Percentiles rank a stretch among this genome's conserved stretches.
phyloP scores from a whole-genome alignment of 2,113 vertebrate genomes.

The Apteryx owenii region DNA sequence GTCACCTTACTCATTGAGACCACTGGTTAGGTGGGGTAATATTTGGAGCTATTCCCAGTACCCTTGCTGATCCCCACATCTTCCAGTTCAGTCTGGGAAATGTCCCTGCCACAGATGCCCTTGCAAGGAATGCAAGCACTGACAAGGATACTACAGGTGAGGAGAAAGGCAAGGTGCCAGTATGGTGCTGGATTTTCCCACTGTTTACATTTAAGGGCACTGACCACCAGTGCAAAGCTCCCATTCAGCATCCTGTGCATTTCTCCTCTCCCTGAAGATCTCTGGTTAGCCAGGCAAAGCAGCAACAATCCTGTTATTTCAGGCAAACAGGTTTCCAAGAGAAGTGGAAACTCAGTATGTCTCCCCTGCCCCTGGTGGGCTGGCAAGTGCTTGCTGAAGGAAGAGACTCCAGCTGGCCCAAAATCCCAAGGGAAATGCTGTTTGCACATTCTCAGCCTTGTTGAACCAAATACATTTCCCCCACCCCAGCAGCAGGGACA shows the following conservation, averaged over 20 bases:
- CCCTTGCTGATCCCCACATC: not conserved
- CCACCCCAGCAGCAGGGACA: not conserved
- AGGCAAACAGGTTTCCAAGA: constrained; percentile 22
- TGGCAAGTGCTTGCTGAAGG: constrained; percentile 30
- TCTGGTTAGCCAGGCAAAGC: not conserved
- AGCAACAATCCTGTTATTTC: not conserved
- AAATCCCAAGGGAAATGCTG: not conserved
- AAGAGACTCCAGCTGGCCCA: not conserved
- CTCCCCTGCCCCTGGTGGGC: not conserved
- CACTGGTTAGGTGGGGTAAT: not conserved
- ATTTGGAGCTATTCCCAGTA: not conserved
- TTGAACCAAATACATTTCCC: not conserved
- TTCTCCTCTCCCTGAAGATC: rapidly evolving
- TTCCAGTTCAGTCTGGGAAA: not conserved
- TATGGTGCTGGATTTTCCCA: not conserved
- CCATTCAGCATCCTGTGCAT: not conserved
- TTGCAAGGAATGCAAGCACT: not conserved
- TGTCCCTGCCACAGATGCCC: not conserved
- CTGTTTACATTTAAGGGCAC: not conserved
- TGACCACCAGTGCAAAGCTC: not conserved
- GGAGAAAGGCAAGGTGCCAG: not conserved
- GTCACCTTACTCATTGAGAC: not conserved
- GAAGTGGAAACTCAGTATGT: not conserved
- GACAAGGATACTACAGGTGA: not conserved
- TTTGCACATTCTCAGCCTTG: constrained; percentile 13